Evolutionary conservation across 92 coral and sea anemone species (phyloP).

Genomic region (Heteractis magnifica): DNA sequence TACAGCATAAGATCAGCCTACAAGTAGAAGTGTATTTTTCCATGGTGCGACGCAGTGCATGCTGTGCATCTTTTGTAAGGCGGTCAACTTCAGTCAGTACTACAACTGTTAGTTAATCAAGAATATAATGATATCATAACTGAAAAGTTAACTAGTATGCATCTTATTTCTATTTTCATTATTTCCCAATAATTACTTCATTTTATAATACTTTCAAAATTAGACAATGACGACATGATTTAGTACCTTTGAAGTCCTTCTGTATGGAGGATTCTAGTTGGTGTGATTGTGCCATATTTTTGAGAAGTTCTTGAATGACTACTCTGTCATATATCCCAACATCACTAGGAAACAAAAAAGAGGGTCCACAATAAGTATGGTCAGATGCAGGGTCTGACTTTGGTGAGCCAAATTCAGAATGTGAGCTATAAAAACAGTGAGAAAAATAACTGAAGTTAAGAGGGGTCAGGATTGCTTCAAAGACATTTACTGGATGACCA

Average conservation of each 20-base stretch:
- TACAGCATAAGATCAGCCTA: slow-evolving; percentile 91
- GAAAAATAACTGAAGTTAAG: no score
- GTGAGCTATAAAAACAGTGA: no score
- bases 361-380: background rate
- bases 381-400: no score
- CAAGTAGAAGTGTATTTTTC: slow-evolving; percentile 97
- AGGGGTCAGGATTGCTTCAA: no score
- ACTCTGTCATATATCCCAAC: slow-evolving; percentile 97
- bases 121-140: background rate
- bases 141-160: no score
- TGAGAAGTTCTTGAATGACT: slow-evolving; percentile 92
- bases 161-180: no score
- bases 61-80: slow-evolving; percentile 97
- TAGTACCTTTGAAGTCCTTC: slow-evolving; percentile 86
- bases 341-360: slow-evolving; percentile 59
- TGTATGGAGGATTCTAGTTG: slow-evolving; percentile 82
- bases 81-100: slow-evolving; percentile 97
- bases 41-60: slow-evolving; percentile 96
- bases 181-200: no score
- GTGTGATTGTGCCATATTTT: slow-evolving; percentile 95
- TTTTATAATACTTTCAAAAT: background rate
- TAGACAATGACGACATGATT: background rate
- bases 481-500: no score
- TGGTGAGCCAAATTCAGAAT: no score
- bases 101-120: slow-evolving; percentile 62